phyloP scores from a whole-genome alignment of 2,888 invertebrate species.

The Pheosia tremula region DNA sequence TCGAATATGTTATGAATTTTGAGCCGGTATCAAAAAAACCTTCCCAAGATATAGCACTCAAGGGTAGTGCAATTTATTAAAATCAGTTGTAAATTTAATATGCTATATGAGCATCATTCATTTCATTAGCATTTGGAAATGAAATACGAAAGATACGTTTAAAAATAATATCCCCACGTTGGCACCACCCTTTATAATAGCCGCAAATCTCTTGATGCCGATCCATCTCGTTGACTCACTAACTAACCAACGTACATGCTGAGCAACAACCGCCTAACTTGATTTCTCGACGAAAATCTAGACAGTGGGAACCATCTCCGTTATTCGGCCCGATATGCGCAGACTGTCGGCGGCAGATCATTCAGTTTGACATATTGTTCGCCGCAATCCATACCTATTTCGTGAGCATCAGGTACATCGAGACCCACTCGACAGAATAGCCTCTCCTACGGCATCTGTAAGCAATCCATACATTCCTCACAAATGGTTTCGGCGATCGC shows the following conservation, averaged over 20 bases:
- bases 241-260: background rate
- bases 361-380: constrained; percentile 53
- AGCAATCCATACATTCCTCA: constrained; percentile 43
- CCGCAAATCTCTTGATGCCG: no score
- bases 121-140: no score
- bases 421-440: constrained; percentile 46
- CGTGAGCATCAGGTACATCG: constrained; percentile 50
- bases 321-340: constrained; percentile 47
- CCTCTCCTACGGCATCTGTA: constrained; percentile 46
- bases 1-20: no score
- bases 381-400: constrained; percentile 46
- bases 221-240: no score
- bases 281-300: constrained; percentile 34
- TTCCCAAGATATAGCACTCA: no score
- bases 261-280: background rate
- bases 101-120: no score
- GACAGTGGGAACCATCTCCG: constrained; percentile 38
- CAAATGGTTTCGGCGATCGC: constrained; percentile 39
- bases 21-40: no score
- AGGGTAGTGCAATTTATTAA: no score
- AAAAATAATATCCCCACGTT: no score
- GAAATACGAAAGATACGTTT: no score
- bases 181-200: no score
- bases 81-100: no score
- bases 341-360: constrained; percentile 50